Conservation (phyloP, 2,797 vertebrate genomes). For the Oreortyx pictus region DNA sequence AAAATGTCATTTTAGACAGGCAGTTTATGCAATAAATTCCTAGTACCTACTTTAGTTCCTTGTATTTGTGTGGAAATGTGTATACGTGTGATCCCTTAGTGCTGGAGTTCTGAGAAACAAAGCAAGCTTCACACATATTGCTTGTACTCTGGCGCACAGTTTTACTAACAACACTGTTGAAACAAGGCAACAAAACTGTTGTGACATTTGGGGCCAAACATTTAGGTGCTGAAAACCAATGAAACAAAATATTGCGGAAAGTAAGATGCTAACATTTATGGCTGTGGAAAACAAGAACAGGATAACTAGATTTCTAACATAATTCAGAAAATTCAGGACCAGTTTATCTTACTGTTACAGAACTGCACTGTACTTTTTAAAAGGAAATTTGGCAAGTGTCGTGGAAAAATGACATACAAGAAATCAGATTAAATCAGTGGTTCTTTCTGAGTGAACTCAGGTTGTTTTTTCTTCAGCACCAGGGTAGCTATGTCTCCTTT, state of each 20-base stretch:
- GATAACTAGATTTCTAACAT: background rate
- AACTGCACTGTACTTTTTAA: background rate
- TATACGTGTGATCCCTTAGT: background rate
- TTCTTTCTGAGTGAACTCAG: background rate
- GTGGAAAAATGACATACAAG: background rate
- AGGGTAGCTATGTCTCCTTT: background rate
- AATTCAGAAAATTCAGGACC: background rate
- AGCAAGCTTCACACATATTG: background rate
- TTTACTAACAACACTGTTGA: conserved; percentile 2
- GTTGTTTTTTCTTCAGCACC: background rate
- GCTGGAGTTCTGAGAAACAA: background rate
- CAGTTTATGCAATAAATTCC: conserved; percentile 4
- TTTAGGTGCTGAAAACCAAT: background rate
- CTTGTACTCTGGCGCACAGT: background rate
- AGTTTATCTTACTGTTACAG: background rate
- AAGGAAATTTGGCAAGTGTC: background rate
- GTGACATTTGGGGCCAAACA: conserved; percentile 14
- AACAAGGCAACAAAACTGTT: background rate
- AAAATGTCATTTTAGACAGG: background rate
- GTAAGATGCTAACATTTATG: background rate
- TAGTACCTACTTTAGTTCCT: background rate
- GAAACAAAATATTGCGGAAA: background rate
- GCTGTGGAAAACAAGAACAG: background rate
- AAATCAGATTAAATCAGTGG: background rate
- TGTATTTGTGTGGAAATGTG: background rate